A percentile compares a stretch with the other conserved stretches of the same genome.
These are phyloP conservation scores for Watsonalla binaria DNA, from an alignment of 2,888 invertebrate species.

Conservation along the genomic window DNA sequence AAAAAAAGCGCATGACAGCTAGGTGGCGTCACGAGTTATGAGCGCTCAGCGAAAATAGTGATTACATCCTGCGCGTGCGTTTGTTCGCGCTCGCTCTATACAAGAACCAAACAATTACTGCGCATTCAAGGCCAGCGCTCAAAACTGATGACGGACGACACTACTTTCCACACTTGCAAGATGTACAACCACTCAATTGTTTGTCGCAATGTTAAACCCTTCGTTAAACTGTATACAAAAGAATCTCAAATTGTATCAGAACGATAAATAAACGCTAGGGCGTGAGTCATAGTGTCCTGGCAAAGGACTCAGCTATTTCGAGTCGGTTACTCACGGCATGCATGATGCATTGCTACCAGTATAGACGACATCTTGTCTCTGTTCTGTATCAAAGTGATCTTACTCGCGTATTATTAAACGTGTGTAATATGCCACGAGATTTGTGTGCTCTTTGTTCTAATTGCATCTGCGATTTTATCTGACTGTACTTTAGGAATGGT, in stretches of 20 bases:
- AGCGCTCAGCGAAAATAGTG: too few relatives aligned
- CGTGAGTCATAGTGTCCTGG: constrained; percentile 56
- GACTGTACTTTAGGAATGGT: too few relatives aligned
- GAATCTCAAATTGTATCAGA: constrained; percentile 7
- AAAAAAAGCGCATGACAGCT: too few relatives aligned
- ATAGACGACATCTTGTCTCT: constrained; percentile 35
- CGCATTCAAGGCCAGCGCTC: too few relatives aligned
- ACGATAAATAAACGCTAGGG: constrained; percentile 31
- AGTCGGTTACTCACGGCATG: constrained; percentile 46
- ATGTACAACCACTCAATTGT: neutral
- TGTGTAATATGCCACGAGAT: neutral
- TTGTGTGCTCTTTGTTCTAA: neutral
- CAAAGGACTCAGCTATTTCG: constrained; percentile 56
- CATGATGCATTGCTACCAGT: constrained; percentile 50
- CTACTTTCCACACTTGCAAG: too few relatives aligned
- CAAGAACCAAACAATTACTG: too few relatives aligned
- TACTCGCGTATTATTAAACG: constrained; percentile 3
- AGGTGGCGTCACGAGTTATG: too few relatives aligned
- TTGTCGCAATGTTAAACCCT: constrained; percentile 12
- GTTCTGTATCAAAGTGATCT: constrained; percentile 6
- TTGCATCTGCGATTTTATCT: neutral
- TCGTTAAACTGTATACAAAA: constrained; percentile 10
- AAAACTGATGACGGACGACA: too few relatives aligned
- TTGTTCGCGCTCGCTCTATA: too few relatives aligned
- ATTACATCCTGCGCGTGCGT: too few relatives aligned